Evolutionary conservation across 2,113 vertebrate species (phyloP).

Genomic region (Eretmochelys imbricata): DNA sequence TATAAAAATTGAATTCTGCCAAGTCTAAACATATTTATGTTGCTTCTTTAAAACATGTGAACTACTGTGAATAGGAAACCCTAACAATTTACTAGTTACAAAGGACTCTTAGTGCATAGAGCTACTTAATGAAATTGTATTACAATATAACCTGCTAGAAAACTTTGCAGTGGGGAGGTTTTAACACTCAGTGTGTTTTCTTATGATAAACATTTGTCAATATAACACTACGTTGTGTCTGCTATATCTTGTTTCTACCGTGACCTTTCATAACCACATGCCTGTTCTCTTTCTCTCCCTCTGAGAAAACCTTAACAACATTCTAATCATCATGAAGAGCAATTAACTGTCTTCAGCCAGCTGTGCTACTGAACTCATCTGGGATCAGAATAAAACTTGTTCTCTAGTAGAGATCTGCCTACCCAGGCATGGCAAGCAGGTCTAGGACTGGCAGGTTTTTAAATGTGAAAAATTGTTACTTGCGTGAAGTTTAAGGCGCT

Average conservation of each 20-base stretch:
- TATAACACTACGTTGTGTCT: slow-evolving; percentile 19
- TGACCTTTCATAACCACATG: slow-evolving; percentile 67
- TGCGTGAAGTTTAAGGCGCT: slow-evolving; percentile 10
- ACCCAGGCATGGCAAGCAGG: slow-evolving; percentile 28
- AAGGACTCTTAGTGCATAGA: not conserved
- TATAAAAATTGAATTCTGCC: not conserved
- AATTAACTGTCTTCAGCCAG: slow-evolving; percentile 71
- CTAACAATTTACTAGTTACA: not conserved
- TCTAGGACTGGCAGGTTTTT: not conserved
- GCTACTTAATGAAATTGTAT: not conserved
- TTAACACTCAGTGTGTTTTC: slow-evolving; percentile 21
- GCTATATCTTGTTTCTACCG: slow-evolving; percentile 57
- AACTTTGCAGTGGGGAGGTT: not conserved
- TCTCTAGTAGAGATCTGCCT: slow-evolving; percentile 15
- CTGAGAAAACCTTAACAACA: slow-evolving; percentile 57
- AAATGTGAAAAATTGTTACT: slow-evolving; percentile 5
- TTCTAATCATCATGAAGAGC: slow-evolving; percentile 67
- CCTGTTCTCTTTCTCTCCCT: slow-evolving; percentile 52
- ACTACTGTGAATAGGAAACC: not conserved
- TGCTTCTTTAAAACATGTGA: slow-evolving; percentile 8
- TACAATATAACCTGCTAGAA: slow-evolving; percentile 5
- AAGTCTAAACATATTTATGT: not conserved
- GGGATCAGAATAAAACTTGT: slow-evolving; percentile 47
- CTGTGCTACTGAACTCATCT: slow-evolving; percentile 59
- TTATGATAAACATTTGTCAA: slow-evolving; percentile 56